Conservation (phyloP, 2,888 invertebrate genomes). For the Xestia sexstrigata region DNA sequence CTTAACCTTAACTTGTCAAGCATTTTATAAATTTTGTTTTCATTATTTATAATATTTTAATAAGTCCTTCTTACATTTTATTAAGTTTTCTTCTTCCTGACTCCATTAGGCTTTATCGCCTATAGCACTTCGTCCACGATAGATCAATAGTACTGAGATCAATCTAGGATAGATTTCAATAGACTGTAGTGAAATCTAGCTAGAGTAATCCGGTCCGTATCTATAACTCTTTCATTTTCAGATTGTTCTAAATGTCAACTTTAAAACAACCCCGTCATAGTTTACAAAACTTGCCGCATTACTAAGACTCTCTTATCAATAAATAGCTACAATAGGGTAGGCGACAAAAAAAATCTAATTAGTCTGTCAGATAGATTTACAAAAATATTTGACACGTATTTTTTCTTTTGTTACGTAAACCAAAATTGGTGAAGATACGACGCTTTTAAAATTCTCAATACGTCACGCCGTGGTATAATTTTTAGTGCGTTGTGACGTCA, state of each 20-base stretch:
- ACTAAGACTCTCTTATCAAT: background rate
- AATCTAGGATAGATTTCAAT: conserved; percentile 6
- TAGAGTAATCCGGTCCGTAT: conserved; percentile 2
- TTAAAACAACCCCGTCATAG: background rate
- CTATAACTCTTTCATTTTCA: background rate
- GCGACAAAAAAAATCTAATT: no score
- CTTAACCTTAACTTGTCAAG: background rate
- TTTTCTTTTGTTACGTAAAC: no score
- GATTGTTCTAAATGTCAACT: background rate
- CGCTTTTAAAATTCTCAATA: no score
- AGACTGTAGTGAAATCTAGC: background rate
- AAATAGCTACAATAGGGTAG: no score
- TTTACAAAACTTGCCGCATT: background rate
- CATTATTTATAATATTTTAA: conserved; percentile 4
- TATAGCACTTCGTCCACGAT: conserved; percentile 3
- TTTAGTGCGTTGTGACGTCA: no score
- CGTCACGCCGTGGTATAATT: no score
- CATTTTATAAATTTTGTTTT: background rate
- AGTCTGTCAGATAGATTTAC: no score
- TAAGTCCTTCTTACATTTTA: background rate
- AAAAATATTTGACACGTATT: no score
- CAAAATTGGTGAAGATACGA: no score
- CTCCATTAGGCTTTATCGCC: background rate
- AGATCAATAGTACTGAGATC: background rate
- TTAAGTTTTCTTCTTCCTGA: background rate